phyloP scores from a whole-genome alignment of 2,113 vertebrate genomes.

The Pelecanus crispus region DNA sequence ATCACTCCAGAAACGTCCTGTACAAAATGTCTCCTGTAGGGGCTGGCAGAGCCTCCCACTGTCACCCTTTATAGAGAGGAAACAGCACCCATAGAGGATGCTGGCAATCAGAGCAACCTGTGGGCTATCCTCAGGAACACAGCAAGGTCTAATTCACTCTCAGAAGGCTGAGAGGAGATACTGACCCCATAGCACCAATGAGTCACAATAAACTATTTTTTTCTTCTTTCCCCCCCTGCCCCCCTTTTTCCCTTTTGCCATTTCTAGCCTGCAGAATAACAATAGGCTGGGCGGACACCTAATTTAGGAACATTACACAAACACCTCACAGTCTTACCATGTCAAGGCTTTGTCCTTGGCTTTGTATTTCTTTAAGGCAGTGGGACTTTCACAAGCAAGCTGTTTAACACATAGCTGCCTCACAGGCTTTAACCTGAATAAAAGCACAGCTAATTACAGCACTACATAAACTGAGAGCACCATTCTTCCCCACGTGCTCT shows the following conservation, averaged over 20 bases:
- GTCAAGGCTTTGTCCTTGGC: not conserved
- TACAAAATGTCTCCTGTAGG: not conserved
- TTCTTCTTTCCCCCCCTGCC: too few species aligned
- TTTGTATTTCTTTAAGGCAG: not conserved
- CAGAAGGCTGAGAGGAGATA: not conserved
- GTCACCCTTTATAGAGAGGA: not conserved
- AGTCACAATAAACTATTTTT: not conserved
- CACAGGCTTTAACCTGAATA: not conserved
- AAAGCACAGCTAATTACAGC: not conserved
- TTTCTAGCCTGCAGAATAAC: not conserved
- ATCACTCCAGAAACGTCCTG: not conserved
- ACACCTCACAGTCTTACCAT: not conserved
- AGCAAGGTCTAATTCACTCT: accelerated
- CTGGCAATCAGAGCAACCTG: accelerated
- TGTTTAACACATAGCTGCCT: not conserved
- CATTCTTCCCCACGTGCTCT: not conserved
- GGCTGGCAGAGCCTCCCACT: not conserved
- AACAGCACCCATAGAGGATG: not conserved
- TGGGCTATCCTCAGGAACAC: not conserved
- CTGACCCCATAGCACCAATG: not conserved
- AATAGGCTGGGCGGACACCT: not conserved
- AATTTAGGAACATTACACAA: not conserved
- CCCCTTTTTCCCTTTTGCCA: not conserved
- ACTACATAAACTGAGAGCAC: not conserved
- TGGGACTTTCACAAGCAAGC: not conserved